These are phyloP conservation scores for Lophotriccus pileatus DNA, from an alignment of 2,797 vertebrate genomes.

Conservation along the genomic window DNA sequence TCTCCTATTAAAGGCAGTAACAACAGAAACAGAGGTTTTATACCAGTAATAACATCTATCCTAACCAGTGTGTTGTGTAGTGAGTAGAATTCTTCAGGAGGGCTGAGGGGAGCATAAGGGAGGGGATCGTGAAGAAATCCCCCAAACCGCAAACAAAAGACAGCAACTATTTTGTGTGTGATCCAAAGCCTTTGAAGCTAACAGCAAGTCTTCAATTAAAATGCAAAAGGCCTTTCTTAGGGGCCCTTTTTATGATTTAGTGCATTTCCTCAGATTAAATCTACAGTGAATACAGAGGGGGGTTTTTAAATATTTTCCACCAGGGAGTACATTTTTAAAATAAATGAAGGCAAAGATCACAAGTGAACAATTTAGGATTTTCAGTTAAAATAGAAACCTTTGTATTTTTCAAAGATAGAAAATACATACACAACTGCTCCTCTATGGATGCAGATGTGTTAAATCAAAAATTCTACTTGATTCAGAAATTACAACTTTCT, in stretches of 20 bases:
- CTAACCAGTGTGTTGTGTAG: background rate
- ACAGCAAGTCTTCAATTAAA: background rate
- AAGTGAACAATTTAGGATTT: background rate
- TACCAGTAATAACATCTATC: background rate
- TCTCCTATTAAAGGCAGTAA: background rate
- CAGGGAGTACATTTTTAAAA: background rate
- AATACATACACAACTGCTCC: background rate
- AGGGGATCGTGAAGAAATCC: background rate
- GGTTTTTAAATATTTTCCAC: background rate
- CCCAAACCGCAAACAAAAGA: background rate
- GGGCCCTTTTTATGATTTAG: background rate
- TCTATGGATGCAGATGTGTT: background rate
- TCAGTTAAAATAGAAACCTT: background rate
- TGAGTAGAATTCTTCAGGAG: background rate
- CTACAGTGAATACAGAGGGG: background rate
- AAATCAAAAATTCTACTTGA: background rate
- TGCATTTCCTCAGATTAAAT: background rate
- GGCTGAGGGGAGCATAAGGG: background rate
- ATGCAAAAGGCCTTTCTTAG: background rate
- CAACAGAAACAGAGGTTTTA: background rate
- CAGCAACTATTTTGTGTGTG: background rate
- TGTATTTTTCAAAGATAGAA: background rate
- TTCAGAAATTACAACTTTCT: background rate
- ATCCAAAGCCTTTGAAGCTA: slow-evolving; percentile 14
- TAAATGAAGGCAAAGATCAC: background rate